Percentiles rank a stretch among this genome's conserved stretches.
phyloP scores from a whole-genome alignment of 2,888 invertebrate genomes.

The Perizoma flavofasciatum region DNA sequence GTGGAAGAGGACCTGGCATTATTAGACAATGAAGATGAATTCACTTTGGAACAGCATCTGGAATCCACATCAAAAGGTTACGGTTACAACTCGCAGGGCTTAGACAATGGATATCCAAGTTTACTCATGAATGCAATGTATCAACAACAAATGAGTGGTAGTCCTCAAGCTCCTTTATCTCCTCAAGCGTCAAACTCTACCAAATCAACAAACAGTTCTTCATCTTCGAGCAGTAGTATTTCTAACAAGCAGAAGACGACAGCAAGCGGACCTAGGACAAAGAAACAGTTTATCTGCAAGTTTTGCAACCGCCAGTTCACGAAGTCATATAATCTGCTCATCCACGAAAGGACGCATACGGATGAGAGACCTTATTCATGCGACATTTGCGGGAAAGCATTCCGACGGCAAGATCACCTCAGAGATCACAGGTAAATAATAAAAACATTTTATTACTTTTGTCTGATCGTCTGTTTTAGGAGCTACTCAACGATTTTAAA shows the following conservation, averaged over 20 bases:
- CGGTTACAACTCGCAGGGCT: slow-evolving; percentile 77
- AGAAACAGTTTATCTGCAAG: slow-evolving; percentile 99
- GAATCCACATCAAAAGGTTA: slow-evolving; percentile 75
- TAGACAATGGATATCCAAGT: slow-evolving; percentile 88
- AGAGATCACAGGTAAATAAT: slow-evolving; percentile 93
- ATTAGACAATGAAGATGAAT: slow-evolving; percentile 89
- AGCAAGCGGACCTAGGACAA: slow-evolving; percentile 90
- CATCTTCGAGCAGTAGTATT: slow-evolving; percentile 75
- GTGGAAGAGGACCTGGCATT: slow-evolving; percentile 90
- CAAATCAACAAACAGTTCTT: slow-evolving; percentile 76
- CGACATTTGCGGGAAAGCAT: slow-evolving; percentile 99
- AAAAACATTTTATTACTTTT: slow-evolving; percentile 28
- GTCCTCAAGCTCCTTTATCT: slow-evolving; percentile 74
- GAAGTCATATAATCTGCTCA: slow-evolving; percentile 98
- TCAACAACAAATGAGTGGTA: slow-evolving; percentile 81
- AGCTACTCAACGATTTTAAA: slow-evolving; percentile 25
- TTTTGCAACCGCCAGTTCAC: slow-evolving; percentile 99
- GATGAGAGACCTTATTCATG: slow-evolving; percentile 99
- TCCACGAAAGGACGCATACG: slow-evolving; percentile 98
- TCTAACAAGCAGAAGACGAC: slow-evolving; percentile 76
- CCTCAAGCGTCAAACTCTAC: slow-evolving; percentile 75
- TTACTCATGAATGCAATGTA: slow-evolving; percentile 88
- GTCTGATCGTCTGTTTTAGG: background rate
- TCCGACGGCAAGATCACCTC: slow-evolving; percentile 97
- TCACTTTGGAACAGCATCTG: slow-evolving; percentile 84